phyloP scores from a whole-genome alignment of 2,113 vertebrate species.

The Mesembrinibis cayennensis region DNA sequence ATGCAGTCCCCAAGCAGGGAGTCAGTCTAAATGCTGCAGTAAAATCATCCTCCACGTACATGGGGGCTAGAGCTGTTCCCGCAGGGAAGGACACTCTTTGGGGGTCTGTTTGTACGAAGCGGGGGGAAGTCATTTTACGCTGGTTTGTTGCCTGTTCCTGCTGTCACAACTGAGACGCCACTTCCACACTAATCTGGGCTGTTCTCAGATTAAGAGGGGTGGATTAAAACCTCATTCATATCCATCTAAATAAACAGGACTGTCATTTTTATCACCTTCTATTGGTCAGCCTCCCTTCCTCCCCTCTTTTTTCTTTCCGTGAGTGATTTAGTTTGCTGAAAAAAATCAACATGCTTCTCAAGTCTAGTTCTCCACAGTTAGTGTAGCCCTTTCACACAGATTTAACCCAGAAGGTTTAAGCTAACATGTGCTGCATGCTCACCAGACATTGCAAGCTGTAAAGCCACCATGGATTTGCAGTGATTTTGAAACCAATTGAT shows the following conservation, averaged over 20 bases:
- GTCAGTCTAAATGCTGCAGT: background rate
- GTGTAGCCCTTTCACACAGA: background rate
- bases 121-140: rapidly evolving
- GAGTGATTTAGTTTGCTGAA: background rate
- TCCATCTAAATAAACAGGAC: background rate
- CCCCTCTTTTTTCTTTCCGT: background rate
- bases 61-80: background rate
- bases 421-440: background rate
- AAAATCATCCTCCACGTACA: background rate
- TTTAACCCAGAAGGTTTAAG: background rate
- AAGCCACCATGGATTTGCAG: background rate
- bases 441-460: background rate
- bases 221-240: background rate
- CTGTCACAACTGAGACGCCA: background rate
- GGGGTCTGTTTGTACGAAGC: background rate
- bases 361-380: background rate
- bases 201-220: background rate
- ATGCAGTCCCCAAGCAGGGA: background rate
- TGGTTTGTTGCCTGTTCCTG: background rate
- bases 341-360: background rate
- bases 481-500: background rate
- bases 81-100: background rate
- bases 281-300: background rate
- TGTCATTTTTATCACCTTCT: background rate
- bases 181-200: background rate